These are phyloP conservation scores for Holothuria glaberrima DNA, from an alignment of 35 echinoderm and acorn worm species.

Conservation along the genomic window DNA sequence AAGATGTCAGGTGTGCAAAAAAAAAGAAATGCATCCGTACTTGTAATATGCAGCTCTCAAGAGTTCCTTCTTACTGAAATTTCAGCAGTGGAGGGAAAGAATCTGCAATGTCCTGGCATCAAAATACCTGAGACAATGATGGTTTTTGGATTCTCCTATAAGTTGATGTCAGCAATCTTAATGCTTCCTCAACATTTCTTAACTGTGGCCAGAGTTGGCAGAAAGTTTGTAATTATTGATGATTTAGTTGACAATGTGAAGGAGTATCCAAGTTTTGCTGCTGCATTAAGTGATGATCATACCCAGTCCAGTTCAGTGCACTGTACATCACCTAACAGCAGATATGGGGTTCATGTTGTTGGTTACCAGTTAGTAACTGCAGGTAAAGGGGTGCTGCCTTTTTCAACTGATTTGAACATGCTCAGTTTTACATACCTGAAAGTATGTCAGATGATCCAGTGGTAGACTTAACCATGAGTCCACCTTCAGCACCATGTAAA, in stretches of 20 bases:
- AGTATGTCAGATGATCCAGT: not conserved
- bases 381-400: not conserved
- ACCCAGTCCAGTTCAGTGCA: not conserved
- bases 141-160: not conserved
- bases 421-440: not conserved
- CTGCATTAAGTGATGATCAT: not conserved
- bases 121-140: not conserved
- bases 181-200: not conserved
- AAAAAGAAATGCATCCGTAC: not conserved
- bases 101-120: not conserved
- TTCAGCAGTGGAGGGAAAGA: not conserved
- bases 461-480: not conserved
- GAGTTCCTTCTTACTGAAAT: not conserved
- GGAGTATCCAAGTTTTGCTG: not conserved
- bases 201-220: conserved; percentile 3
- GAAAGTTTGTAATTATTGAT: not conserved
- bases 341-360: not conserved
- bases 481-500: not conserved
- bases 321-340: not conserved
- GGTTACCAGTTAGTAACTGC: not conserved
- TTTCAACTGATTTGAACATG: not conserved
- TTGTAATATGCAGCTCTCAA: not conserved
- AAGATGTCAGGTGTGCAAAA: not conserved
- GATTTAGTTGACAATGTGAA: not conserved
- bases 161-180: not conserved